Conservation (phyloP, 2,888 invertebrate genomes). For the Limnephilus auricula region DNA sequence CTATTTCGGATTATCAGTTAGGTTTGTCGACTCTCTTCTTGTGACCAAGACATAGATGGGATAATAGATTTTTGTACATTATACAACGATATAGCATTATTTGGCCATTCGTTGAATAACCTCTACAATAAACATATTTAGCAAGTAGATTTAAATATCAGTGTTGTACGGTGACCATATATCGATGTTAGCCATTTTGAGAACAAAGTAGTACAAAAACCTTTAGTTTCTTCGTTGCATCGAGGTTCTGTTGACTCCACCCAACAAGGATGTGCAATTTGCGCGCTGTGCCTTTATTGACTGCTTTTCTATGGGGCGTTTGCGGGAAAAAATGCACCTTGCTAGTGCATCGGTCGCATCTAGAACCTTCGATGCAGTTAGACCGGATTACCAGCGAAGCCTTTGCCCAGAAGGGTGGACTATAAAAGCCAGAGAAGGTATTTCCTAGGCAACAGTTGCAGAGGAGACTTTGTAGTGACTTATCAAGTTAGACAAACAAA, state of each 20-base stretch:
- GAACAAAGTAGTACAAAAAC: not conserved
- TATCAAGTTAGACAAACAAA: slow-evolving; percentile 68
- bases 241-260: not conserved
- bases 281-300: not conserved
- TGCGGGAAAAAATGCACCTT: not conserved
- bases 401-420: slow-evolving; percentile 39
- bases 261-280: slow-evolving; percentile 11
- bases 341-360: slow-evolving; percentile 45
- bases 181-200: not conserved
- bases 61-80: not conserved
- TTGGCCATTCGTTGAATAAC: not conserved
- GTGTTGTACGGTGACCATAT: too few relatives aligned
- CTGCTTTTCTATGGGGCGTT: not conserved
- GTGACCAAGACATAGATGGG: not conserved
- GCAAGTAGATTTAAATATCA: not conserved
- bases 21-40: not conserved
- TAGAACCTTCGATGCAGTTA: slow-evolving; percentile 38
- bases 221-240: not conserved
- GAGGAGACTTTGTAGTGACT: slow-evolving; percentile 65
- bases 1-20: not conserved
- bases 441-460: slow-evolving; percentile 55
- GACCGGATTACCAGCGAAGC: slow-evolving; percentile 48
- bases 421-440: slow-evolving; percentile 51
- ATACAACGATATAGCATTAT: not conserved
- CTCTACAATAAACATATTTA: not conserved